Conservation (phyloP, 2,113 vertebrate genomes). For the Oophaga pumilio region DNA sequence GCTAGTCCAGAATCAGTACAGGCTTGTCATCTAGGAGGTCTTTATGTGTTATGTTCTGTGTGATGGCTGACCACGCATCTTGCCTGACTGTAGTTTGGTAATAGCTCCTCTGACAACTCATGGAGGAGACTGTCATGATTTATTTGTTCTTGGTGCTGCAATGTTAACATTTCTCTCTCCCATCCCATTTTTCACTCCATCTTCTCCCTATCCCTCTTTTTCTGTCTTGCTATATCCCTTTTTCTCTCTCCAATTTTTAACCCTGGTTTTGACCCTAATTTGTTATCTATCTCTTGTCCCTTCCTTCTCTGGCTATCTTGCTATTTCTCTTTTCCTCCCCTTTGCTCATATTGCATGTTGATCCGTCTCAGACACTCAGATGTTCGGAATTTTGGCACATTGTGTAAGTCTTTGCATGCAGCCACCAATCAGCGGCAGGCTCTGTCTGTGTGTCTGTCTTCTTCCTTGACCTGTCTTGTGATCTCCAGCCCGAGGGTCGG, state of each 20-base stretch:
- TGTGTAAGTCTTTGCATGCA: slow-evolving; percentile 55
- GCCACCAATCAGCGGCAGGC: slow-evolving; percentile 35
- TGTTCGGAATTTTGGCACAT: slow-evolving; percentile 49
- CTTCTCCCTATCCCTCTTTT: slow-evolving; percentile 8
- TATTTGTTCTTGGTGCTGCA: slow-evolving; percentile 48
- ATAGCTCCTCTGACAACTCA: slow-evolving; percentile 11
- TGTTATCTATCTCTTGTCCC: background rate
- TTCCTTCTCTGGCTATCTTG: background rate
- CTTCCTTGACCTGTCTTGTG: slow-evolving; percentile 41
- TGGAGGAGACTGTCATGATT: slow-evolving; percentile 43
- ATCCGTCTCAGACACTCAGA: slow-evolving; percentile 50
- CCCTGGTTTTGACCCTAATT: slow-evolving; percentile 11
- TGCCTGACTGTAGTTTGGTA: slow-evolving; percentile 29
- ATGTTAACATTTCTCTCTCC: slow-evolving; percentile 55
- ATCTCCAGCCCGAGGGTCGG: slow-evolving; percentile 13
- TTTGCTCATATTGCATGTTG: slow-evolving; percentile 45
- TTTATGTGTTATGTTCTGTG: slow-evolving; percentile 20
- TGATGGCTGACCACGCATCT: slow-evolving; percentile 22
- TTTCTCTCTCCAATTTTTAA: slow-evolving; percentile 16
- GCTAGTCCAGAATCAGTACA: background rate
- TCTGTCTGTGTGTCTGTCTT: slow-evolving; percentile 48
- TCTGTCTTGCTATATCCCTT: slow-evolving; percentile 1
- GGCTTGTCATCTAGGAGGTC: background rate
- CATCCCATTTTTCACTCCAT: slow-evolving; percentile 48
- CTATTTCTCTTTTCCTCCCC: background rate